These are phyloP conservation scores for Graphium colonna DNA, from an alignment of 2,888 invertebrate genomes.

Conservation along the genomic window DNA sequence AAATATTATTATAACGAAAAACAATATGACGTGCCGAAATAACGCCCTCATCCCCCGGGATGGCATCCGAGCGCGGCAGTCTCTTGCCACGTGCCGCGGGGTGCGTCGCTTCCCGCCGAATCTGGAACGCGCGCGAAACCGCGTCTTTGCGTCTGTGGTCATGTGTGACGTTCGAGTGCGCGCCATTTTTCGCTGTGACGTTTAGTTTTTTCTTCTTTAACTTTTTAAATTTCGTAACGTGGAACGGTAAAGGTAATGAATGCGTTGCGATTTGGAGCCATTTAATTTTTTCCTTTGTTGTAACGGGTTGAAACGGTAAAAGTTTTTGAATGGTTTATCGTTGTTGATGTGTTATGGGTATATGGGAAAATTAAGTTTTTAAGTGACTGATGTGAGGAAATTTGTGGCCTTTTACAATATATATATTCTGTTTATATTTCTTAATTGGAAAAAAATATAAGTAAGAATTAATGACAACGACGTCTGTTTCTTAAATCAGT, in stretches of 20 bases:
- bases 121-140: constrained; percentile 30
- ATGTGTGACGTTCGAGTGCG: neutral
- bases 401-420: no score
- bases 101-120: constrained; percentile 62
- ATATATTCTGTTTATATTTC: no score
- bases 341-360: no score
- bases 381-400: no score
- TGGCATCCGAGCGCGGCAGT: constrained; percentile 47
- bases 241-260: constrained; percentile 1
- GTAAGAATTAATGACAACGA: no score
- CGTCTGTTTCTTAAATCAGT: no score
- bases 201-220: neutral
- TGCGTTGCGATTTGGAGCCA: neutral
- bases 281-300: no score
- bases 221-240: neutral
- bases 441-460: no score
- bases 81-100: constrained; percentile 64
- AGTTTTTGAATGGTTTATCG: no score
- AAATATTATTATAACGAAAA: neutral
- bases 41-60: constrained; percentile 31
- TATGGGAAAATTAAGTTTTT: no score
- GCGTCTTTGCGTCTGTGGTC: neutral
- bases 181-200: constrained; percentile 11
- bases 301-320: no score
- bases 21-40: constrained; percentile 5